Evolutionary conservation across 2,888 invertebrate species (phyloP), one percentile per base, ranked within the genome.

Genomic region (Bombylius major): DNA sequence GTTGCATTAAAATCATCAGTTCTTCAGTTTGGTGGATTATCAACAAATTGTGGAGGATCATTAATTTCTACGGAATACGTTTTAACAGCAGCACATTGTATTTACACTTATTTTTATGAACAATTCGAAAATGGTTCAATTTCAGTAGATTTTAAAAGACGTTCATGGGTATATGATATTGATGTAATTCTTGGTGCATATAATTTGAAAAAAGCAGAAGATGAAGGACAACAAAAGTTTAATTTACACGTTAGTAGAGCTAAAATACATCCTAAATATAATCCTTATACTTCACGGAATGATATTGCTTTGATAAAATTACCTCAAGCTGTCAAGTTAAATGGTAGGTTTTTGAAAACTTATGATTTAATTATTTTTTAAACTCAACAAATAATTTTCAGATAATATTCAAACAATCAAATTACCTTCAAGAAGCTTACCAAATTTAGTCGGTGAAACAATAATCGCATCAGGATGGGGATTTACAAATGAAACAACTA

Each of bases 401-500:
- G 76, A 70, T 6, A 66, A 68, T 58, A 74, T 76, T 13, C 67
- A 70, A 58, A 66, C 71, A n/a, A 69, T 75, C 34, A 65, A 66
- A 51, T 62, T 76, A 56, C 73, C 76, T 5, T 61, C 69, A 39
- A 36, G 34, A 4, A 36, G 34, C 4, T 8, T 36, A 36, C 5
- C 34, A 7, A 36, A 36, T 36, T 36, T 36, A 8, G 34, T 36
- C 8, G 34, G 34, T 7, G 4, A 8, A 36, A 36, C 34, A 33
- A 74, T 70, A 32, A 66, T 71, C 7, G 76, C 75, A 51, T 75
- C 75, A 32, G 78, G 78, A 12, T 78, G 78, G 78, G 78, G 78
- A 8, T 71, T 1, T 7, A 36, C 8, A 8, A 8, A 36, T 36
- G 34, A 36, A 36, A 36, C 5, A 36, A 36, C 34, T 36, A 4